Base-by-base conservation (phyloP, 2,113 vertebrate species). In the Nibea coibor region DNA sequence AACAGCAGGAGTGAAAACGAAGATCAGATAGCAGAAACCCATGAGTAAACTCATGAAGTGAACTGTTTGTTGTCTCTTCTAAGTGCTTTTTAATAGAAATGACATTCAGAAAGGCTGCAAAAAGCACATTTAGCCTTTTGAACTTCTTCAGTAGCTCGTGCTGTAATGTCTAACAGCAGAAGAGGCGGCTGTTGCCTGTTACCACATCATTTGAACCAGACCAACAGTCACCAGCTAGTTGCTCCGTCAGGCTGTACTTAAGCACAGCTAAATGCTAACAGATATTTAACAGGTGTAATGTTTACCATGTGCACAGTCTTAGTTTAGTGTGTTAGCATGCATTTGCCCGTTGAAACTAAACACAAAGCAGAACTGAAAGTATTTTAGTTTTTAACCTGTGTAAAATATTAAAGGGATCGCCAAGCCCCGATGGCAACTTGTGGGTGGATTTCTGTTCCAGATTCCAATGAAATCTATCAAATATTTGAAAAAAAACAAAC, bases 1-100 rank as follows among this genome's bases (percentile, higher is more conserved):
- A 26, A 10, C 20, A 56, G 68, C 47, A 24, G 64, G 26, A 20
- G 12, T 11, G 8, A 50, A 11, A 14, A 8, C 42, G 57, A 54
- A 53, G 50, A 26, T 24, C 17, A 11, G 24, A 9, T 54, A 17
- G 24, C 1, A 39, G 22, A 24, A 47, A 50, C 8, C 5, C 8
- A 24, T 4, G 2, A 62, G 43, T 45, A 45, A 45, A 45, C 10
- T 11, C 1, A 39, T 12, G 19, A 50, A 11, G 19, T 14, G 48
- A 43, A 31, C 43, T 19, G 17, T 5, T 15, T 48, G 1, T 48
- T 19, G n/a, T 71, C 31, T 54, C 22, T 6, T 20, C 26, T 72
- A 72, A 64, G 67, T 71, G 66, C 67, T 64, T 57, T 39, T 6
- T 65, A 15, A 65, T 66, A 31, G 26, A 59, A 58, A n/a, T 73